Percentiles rank a stretch among this genome's conserved stretches.
These are phyloP conservation scores for Enteromius unitaeniatus DNA, from an alignment of 2,797 vertebrate species.

Conservation along the genomic window DNA sequence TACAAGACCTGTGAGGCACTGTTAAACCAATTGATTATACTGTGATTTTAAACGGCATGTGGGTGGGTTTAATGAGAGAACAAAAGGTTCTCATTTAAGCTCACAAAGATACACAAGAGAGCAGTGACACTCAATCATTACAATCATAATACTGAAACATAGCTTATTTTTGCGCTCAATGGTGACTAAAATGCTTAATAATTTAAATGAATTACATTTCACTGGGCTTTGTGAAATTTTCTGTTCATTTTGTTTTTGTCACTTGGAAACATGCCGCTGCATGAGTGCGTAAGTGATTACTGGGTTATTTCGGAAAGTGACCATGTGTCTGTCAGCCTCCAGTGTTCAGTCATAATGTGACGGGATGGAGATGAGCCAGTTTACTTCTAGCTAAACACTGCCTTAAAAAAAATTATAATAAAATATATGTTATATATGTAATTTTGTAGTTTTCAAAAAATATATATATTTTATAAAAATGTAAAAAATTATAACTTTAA, in stretches of 20 bases:
- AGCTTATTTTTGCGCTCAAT: background rate
- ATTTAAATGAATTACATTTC: background rate
- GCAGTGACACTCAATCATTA: background rate
- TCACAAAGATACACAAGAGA: background rate
- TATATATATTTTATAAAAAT: too few species aligned
- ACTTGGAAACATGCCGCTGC: constrained; percentile 1
- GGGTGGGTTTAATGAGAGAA: constrained; percentile 8
- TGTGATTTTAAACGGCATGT: background rate
- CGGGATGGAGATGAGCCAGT: constrained; percentile 13
- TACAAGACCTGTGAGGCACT: constrained; percentile 8
- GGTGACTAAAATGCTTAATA: background rate
- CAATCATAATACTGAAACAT: background rate
- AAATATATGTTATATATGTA: too few species aligned
- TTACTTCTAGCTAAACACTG: background rate
- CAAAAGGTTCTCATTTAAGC: background rate
- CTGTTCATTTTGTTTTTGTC: background rate
- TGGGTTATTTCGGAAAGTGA: background rate
- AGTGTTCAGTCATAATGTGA: constrained; percentile 37
- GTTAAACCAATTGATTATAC: constrained; percentile 4
- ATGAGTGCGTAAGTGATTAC: background rate
- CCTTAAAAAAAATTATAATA: too few species aligned
- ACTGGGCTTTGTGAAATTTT: background rate
- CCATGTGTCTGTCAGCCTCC: constrained; percentile 16
- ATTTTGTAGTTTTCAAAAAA: too few species aligned
- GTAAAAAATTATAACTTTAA: too few species aligned